These are phyloP conservation scores for Limnephilus rhombicus DNA, from an alignment of 2,888 invertebrate genomes.

Conservation along the genomic window DNA sequence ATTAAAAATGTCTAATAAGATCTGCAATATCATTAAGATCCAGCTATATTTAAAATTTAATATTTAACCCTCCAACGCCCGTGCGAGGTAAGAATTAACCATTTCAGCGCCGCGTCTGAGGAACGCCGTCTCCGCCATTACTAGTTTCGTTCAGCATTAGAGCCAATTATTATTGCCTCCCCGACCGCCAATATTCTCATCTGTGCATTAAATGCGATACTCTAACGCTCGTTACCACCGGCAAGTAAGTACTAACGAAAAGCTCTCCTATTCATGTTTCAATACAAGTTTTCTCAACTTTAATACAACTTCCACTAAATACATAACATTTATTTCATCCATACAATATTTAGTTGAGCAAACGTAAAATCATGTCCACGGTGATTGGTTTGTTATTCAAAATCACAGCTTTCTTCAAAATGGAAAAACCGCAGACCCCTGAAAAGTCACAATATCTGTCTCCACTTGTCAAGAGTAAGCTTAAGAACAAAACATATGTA, in stretches of 20 bases:
- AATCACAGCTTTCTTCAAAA: too few relatives aligned
- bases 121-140: conserved; percentile 47
- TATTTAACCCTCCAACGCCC: conserved; percentile 32
- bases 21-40: neutral
- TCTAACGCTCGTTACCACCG: neutral
- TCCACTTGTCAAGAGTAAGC: too few relatives aligned
- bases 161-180: conserved; percentile 57
- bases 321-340: neutral
- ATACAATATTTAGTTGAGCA: neutral
- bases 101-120: conserved; percentile 17
- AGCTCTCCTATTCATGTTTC: neutral
- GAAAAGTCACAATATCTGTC: too few relatives aligned
- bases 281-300: neutral
- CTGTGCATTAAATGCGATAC: conserved; percentile 31
- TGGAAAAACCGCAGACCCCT: too few relatives aligned
- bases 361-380: neutral
- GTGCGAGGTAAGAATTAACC: conserved; percentile 31
- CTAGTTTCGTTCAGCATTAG: conserved; percentile 58
- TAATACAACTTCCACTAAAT: neutral
- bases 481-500: too few relatives aligned
- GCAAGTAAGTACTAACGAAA: neutral
- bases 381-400: neutral
- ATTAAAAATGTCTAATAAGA: neutral
- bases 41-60: neutral
- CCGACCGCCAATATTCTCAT: conserved; percentile 27